Base-by-base conservation (phyloP, 2,113 vertebrate species). In the Myrmecophaga tridactyla region DNA sequence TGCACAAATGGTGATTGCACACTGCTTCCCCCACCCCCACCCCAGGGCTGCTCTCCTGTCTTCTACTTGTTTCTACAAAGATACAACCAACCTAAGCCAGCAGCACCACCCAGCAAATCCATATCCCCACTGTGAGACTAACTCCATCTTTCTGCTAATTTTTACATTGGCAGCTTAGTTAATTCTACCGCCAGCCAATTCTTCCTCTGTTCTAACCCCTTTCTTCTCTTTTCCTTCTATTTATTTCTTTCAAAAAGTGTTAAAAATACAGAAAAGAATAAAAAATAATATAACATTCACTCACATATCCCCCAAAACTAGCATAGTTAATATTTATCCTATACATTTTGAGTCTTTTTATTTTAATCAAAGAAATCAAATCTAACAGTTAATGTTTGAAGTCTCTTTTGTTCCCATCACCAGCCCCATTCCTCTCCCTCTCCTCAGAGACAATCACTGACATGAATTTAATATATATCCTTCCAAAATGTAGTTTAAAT, bases 281-380 rank as follows among this genome's bases (percentile, higher is more conserved):
- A 92, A 69, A 93, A 76, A n/a, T 81, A 60, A 88, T 82, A 41
- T 29, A 88, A 51, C 41, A 60, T 36, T 85, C n/a, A 75, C 94
- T 94, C 72, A 53, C 12, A 56, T 63, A 62, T 62, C 63, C 77
- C 25, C 82, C 41, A 81, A 75, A 92, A 96, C 67, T 92, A 82
- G 69, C 82, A 29, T 56, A 77, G 70, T 77, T 95, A 92, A 75
- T 92, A 82, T 91, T 93, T 95, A 69, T 75, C 63, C 88, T 25
- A 21, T 75, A 82, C n/a, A 83, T 76, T 90, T 86, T 3, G 56
- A 51, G 34, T 88, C 48, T 89, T 89, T 60, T 93, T 94, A 89
- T 90, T 96, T 92, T 90, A 84, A 96, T 88, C 70, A 81, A 88
- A 97, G 86, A 81, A 96, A 75, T 73, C 51, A 92, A 83, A 46